These are phyloP conservation scores for Ailurus styani DNA, from an alignment of 2,113 vertebrate genomes.

Conservation along the genomic window DNA sequence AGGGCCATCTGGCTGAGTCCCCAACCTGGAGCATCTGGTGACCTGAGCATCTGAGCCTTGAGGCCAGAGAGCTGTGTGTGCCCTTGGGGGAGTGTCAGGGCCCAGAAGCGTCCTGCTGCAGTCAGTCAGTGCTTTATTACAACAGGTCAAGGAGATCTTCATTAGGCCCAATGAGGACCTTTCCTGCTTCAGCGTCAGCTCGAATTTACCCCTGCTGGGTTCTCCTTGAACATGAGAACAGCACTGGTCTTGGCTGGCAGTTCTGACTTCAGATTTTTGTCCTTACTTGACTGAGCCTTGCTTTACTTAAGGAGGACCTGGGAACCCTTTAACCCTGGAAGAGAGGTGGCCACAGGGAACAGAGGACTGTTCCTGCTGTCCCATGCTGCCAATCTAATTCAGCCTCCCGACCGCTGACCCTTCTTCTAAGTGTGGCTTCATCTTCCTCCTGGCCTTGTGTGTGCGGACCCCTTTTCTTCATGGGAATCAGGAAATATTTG, in stretches of 20 bases:
- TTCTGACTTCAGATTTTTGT: neutral
- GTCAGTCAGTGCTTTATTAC: neutral
- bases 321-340: neutral
- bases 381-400: neutral
- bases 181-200: neutral
- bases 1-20: neutral
- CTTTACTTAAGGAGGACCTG: neutral
- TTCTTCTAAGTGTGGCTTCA: neutral
- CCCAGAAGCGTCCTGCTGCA: neutral
- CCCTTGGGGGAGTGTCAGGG: neutral
- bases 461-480: neutral
- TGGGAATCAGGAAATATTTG: neutral
- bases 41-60: conserved; percentile 5
- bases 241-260: neutral
- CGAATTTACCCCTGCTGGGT: neutral
- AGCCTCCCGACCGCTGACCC: neutral
- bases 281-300: neutral
- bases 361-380: neutral
- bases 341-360: neutral
- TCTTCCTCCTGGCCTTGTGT: neutral
- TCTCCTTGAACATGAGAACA: neutral
- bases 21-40: neutral
- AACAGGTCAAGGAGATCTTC: neutral
- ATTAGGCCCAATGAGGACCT: neutral
- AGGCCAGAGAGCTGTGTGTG: neutral